phyloP scores from a whole-genome alignment of 2,797 vertebrate genomes.

The Chrosomus eos region DNA sequence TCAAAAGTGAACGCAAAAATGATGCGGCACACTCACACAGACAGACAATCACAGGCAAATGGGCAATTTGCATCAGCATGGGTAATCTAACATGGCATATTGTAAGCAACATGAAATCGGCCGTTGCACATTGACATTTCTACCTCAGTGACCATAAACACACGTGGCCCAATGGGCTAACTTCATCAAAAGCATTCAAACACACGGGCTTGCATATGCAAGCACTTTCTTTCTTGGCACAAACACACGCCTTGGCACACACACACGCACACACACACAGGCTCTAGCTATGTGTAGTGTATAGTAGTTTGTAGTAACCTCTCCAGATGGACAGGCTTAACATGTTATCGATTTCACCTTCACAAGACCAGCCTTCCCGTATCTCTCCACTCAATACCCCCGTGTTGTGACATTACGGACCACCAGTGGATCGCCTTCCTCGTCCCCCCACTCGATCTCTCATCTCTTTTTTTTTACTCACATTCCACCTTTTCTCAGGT shows the following conservation, averaged over 20 bases:
- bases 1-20: slow-evolving; percentile 62
- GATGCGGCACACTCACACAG: slow-evolving; percentile 43
- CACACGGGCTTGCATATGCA: slow-evolving; percentile 29
- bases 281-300: slow-evolving; percentile 31
- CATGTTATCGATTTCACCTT: slow-evolving; percentile 94
- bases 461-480: slow-evolving; percentile 72
- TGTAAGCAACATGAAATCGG: slow-evolving; percentile 57
- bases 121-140: slow-evolving; percentile 52
- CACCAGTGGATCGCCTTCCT: slow-evolving; percentile 75
- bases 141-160: slow-evolving; percentile 48
- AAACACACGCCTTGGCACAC: neutral
- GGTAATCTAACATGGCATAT: slow-evolving; percentile 58
- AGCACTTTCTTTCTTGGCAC: slow-evolving; percentile 12
- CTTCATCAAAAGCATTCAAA: slow-evolving; percentile 48
- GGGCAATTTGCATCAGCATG: slow-evolving; percentile 59
- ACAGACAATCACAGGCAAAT: slow-evolving; percentile 55
- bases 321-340: slow-evolving; percentile 92
- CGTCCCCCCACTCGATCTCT: slow-evolving; percentile 70
- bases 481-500: slow-evolving; percentile 70
- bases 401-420: slow-evolving; percentile 96
- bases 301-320: slow-evolving; percentile 81
- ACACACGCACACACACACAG: slow-evolving; percentile 1
- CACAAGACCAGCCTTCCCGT: slow-evolving; percentile 86
- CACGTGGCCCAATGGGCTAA: slow-evolving; percentile 32
- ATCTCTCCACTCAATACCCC: slow-evolving; percentile 91